phyloP scores from a whole-genome alignment of 2,888 invertebrate species.

The Mellilla xanthometata region DNA sequence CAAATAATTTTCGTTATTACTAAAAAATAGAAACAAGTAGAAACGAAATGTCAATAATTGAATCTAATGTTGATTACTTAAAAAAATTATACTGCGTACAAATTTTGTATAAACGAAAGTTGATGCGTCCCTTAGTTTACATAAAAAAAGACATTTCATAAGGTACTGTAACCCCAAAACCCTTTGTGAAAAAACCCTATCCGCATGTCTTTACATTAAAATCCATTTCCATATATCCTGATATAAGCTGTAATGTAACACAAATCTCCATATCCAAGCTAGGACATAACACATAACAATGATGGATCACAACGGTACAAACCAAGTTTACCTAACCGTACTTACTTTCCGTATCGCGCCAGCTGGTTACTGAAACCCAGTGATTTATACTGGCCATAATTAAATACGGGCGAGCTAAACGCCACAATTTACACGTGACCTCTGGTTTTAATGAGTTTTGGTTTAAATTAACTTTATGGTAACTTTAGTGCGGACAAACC shows the following conservation, averaged over 20 bases:
- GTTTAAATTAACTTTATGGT: constrained; percentile 22
- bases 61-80: too few relatives aligned
- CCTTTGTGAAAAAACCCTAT: too few relatives aligned
- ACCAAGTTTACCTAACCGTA: constrained; percentile 13
- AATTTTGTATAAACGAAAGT: too few relatives aligned
- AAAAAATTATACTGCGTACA: too few relatives aligned
- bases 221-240: too few relatives aligned
- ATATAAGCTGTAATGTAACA: neutral
- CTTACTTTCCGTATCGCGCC: constrained; percentile 19
- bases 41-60: too few relatives aligned
- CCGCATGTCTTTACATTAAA: too few relatives aligned
- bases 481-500: constrained; percentile 14
- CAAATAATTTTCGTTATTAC: too few relatives aligned
- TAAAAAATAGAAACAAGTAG: too few relatives aligned
- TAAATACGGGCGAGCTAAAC: constrained; percentile 19
- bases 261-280: neutral
- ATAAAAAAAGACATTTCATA: too few relatives aligned
- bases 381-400: constrained; percentile 23
- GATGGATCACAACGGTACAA: constrained; percentile 1
- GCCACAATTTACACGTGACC: constrained; percentile 24
- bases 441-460: constrained; percentile 20
- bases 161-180: too few relatives aligned
- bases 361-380: constrained; percentile 14
- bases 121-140: too few relatives aligned
- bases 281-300: neutral